phyloP scores from a whole-genome alignment of 2,888 invertebrate genomes.

The Orgyia antiqua region DNA sequence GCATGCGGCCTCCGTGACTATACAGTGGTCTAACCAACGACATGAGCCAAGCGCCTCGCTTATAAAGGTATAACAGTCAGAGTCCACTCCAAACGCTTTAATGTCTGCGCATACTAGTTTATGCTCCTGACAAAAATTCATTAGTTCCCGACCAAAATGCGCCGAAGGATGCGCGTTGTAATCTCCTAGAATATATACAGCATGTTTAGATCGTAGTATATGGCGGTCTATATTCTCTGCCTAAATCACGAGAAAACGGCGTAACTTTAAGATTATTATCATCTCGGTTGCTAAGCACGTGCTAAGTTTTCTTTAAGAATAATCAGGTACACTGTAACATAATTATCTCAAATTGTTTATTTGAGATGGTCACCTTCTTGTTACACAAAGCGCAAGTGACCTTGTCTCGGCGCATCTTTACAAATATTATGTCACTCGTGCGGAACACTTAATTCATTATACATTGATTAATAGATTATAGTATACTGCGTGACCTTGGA shows the following conservation, averaged over 20 bases:
- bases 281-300: too few relatives aligned
- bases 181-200: conserved; percentile 6
- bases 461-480: conserved; percentile 22
- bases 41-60: too few relatives aligned
- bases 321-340: too few relatives aligned
- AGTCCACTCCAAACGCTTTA: neutral
- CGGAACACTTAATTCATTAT: conserved; percentile 13
- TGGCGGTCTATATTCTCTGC: too few relatives aligned
- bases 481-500: neutral
- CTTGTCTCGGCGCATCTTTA: conserved; percentile 34
- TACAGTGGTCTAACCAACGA: conserved; percentile 7
- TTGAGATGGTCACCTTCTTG: conserved; percentile 6
- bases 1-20: conserved; percentile 2
- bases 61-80: conserved; percentile 1
- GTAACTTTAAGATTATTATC: too few relatives aligned
- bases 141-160: conserved; percentile 1
- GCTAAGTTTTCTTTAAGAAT: too few relatives aligned
- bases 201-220: too few relatives aligned
- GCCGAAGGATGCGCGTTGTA: conserved; percentile 6
- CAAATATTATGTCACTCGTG: conserved; percentile 33
- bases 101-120: conserved; percentile 3
- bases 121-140: conserved; percentile 4
- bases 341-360: neutral
- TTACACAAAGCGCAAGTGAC: conserved; percentile 17
- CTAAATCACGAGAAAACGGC: too few relatives aligned